Conservation (phyloP, 2,113 vertebrate genomes). For the Indicator indicator region DNA sequence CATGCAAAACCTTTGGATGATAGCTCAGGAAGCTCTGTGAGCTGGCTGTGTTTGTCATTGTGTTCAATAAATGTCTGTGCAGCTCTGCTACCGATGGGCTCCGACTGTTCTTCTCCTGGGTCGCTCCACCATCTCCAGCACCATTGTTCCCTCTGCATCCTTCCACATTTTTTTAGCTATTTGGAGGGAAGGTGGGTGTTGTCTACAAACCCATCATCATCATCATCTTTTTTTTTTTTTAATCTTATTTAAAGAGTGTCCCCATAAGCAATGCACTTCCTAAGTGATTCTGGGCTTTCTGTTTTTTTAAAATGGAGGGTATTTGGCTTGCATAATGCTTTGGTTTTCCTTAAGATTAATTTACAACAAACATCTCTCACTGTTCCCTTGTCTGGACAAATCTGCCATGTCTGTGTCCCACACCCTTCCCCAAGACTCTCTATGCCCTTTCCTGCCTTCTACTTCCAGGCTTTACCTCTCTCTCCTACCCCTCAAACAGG, state of each 20-base stretch:
- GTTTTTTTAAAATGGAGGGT: not conserved
- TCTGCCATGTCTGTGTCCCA: constrained; percentile 18
- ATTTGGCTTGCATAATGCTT: not conserved
- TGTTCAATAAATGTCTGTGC: constrained; percentile 80
- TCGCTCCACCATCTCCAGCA: not conserved
- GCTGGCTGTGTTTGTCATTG: constrained; percentile 63
- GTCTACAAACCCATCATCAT: not conserved
- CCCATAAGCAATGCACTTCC: not conserved
- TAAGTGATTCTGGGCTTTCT: not conserved
- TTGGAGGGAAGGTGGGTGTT: not conserved
- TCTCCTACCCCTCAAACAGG: not conserved
- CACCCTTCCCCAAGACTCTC: not conserved
- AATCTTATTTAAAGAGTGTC: not conserved
- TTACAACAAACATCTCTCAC: not conserved
- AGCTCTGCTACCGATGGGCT: constrained; percentile 66
- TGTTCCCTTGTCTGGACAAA: not conserved
- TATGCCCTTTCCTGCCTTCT: not conserved
- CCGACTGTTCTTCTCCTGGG: constrained; percentile 52
- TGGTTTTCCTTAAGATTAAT: not conserved
- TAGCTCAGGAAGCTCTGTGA: constrained; percentile 72
- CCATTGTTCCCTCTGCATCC: not conserved
- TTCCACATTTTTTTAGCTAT: not conserved
- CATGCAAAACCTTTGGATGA: constrained; percentile 10
- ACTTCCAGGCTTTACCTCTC: not conserved
- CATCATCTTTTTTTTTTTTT: not conserved